These are phyloP conservation scores for Heliocidaris tuberculata DNA, from an alignment of 35 echinoderm and acorn worm genomes.

Conservation along the genomic window DNA sequence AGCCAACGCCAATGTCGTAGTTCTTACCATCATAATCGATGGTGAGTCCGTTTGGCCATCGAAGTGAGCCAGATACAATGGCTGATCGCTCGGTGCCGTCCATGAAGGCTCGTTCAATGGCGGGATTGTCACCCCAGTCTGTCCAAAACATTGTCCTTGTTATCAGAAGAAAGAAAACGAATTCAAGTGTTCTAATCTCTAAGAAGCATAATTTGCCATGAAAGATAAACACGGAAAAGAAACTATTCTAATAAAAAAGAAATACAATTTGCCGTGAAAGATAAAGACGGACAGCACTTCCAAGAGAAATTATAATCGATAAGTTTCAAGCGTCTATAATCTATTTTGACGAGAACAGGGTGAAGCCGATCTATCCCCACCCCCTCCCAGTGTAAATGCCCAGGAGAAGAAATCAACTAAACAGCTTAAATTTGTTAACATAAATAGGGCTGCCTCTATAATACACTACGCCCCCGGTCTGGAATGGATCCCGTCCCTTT, in stretches of 20 bases:
- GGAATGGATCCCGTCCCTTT: too few species aligned
- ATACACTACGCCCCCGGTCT: too few species aligned
- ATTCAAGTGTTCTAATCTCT: too few species aligned
- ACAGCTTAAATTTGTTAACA: too few species aligned
- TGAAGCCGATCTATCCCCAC: too few species aligned
- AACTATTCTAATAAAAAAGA: background rate
- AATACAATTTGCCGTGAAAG: background rate
- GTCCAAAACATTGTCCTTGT: conserved; percentile 59
- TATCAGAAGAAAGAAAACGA: background rate
- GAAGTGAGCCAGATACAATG: background rate
- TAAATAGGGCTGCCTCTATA: too few species aligned
- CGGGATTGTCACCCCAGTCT: conserved; percentile 46
- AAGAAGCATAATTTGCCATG: too few species aligned
- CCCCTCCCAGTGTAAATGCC: too few species aligned
- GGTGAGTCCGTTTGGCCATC: conserved; percentile 23
- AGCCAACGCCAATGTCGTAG: background rate
- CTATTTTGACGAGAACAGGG: too few species aligned
- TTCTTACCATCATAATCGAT: conserved; percentile 20
- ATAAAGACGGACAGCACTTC: background rate
- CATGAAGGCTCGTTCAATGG: conserved; percentile 36
- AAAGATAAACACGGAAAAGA: background rate
- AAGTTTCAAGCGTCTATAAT: background rate
- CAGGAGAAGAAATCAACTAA: too few species aligned
- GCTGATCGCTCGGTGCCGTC: background rate
- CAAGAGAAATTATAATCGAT: background rate